Conservation (phyloP, 2,888 invertebrate species). For the Amiota minor region DNA sequence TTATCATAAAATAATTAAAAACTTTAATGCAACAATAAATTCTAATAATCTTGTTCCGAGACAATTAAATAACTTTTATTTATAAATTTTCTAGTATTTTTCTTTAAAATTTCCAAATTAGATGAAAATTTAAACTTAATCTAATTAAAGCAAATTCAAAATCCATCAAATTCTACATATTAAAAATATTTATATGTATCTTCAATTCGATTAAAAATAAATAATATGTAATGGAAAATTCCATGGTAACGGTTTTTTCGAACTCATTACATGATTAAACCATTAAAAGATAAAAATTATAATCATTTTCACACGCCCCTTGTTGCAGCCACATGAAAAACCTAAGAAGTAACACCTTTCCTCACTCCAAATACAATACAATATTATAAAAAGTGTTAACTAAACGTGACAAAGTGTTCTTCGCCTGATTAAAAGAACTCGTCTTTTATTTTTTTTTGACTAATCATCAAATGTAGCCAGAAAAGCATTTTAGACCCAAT, state of each 20-base stretch:
- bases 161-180: too few relatives aligned
- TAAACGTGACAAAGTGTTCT: slow-evolving; percentile 18
- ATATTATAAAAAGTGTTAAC: slow-evolving; percentile 16
- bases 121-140: too few relatives aligned
- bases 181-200: too few relatives aligned
- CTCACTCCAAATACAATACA: neutral
- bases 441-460: slow-evolving; percentile 22
- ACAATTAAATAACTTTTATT: too few relatives aligned
- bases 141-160: too few relatives aligned
- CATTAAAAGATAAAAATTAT: neutral
- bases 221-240: neutral
- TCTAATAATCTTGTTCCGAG: too few relatives aligned
- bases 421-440: neutral
- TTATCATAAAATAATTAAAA: too few relatives aligned
- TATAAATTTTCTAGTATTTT: too few relatives aligned
- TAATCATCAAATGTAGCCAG: slow-evolving; percentile 12
- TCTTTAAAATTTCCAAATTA: too few relatives aligned
- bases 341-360: neutral
- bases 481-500: neutral
- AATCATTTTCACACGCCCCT: slow-evolving; percentile 19
- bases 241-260: neutral
- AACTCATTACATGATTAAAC: neutral
- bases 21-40: too few relatives aligned
- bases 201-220: too few relatives aligned
- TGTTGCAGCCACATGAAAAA: slow-evolving; percentile 13